These are phyloP conservation scores for Neodiprion virginianus DNA, from an alignment of 1,140 invertebrate species.

Conservation along the genomic window DNA sequence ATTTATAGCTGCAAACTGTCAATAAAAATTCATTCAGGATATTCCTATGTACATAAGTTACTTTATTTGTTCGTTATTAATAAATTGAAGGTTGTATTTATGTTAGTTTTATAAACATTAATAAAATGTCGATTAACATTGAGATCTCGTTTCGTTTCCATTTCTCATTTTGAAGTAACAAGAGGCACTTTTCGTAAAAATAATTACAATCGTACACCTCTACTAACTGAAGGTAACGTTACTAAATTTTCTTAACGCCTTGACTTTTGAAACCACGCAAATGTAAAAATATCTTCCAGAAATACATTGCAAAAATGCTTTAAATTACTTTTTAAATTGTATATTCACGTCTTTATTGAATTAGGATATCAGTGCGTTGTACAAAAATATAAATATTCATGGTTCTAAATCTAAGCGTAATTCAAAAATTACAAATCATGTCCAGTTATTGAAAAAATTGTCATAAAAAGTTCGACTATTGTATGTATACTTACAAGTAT, in stretches of 20 bases:
- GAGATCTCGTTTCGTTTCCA: not conserved
- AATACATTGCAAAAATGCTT: no score
- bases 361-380: not conserved
- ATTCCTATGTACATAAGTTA: not conserved
- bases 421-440: not conserved
- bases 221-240: not conserved
- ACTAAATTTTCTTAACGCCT: not conserved
- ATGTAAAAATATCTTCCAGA: no score
- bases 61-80: not conserved
- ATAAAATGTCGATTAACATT: not conserved
- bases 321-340: not conserved
- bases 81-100: not conserved
- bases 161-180: not conserved
- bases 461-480: not conserved
- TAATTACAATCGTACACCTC: not conserved
- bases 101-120: not conserved
- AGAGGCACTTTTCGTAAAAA: not conserved
- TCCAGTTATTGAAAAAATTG: not conserved
- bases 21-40: not conserved
- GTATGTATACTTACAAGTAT: no score
- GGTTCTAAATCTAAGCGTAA: not conserved
- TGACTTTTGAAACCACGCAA: no score
- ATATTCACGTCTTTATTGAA: not conserved
- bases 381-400: constrained; percentile 1
- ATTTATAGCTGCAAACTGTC: not conserved